Percentiles rank a stretch among this genome's conserved stretches.
These are phyloP conservation scores for Schizopygopsis malacanthus DNA, from an alignment of 2,797 vertebrate species.

Conservation along the genomic window DNA sequence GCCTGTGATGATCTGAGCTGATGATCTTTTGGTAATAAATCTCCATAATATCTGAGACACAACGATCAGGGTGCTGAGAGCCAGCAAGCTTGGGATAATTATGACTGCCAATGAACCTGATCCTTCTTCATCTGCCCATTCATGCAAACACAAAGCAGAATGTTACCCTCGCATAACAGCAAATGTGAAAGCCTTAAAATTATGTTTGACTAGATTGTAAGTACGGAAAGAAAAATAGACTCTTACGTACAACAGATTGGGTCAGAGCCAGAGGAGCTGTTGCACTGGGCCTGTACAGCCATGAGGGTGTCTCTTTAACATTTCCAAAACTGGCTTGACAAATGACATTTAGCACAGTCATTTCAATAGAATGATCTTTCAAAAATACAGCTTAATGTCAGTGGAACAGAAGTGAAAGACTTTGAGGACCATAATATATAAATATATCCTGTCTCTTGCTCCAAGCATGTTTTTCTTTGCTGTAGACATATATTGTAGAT, in stretches of 20 bases:
- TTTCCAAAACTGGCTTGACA: conserved; percentile 57
- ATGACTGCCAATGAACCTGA: conserved; percentile 67
- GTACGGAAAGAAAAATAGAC: not conserved
- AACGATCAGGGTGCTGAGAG: conserved; percentile 68
- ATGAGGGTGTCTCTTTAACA: conserved; percentile 57
- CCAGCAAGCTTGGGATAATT: conserved; percentile 71
- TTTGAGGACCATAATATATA: not conserved
- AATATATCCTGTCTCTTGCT: not conserved
- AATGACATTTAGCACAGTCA: not conserved
- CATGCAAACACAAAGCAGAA: conserved; percentile 23
- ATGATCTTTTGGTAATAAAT: conserved; percentile 63
- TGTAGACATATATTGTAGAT: not conserved
- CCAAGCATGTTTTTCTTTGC: not conserved
- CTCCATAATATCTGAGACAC: conserved; percentile 69
- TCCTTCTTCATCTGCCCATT: conserved; percentile 65
- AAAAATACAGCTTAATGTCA: not conserved
- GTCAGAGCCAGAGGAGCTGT: conserved; percentile 62
- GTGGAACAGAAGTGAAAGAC: not conserved
- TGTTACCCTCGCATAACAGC: not conserved
- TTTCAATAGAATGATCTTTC: not conserved
- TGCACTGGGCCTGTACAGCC: conserved; percentile 64
- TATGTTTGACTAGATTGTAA: not conserved
- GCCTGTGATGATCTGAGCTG: not conserved
- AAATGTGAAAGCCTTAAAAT: not conserved
- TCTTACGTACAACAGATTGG: conserved; percentile 63